phyloP scores from a whole-genome alignment of 2,113 vertebrate species.

The Pseudolaguvia tuberculata region DNA sequence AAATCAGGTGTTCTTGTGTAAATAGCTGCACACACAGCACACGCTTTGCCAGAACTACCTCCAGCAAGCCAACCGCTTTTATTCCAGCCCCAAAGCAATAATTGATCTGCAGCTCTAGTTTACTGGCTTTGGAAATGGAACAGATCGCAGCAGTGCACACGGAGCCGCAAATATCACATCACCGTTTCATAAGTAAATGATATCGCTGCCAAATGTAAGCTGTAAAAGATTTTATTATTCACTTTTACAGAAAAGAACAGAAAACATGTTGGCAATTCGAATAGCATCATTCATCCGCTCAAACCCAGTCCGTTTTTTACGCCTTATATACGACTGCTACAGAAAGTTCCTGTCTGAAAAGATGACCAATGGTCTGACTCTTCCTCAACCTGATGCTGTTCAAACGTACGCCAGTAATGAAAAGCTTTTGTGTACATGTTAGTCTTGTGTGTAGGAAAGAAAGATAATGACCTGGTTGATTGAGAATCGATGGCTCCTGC shows the following conservation, averaged over 20 bases:
- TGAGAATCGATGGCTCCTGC: constrained; percentile 73
- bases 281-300: not conserved
- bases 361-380: not conserved
- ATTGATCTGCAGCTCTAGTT: constrained; percentile 19
- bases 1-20: constrained; percentile 5
- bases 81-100: constrained; percentile 9
- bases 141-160: not conserved
- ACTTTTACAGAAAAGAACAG: not conserved
- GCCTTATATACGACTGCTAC: not conserved
- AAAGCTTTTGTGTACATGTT: constrained; percentile 36
- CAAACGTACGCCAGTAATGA: constrained; percentile 16
- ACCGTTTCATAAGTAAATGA: constrained; percentile 6
- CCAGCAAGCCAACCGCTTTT: constrained; percentile 7
- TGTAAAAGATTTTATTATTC: constrained; percentile 6
- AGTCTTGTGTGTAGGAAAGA: constrained; percentile 30
- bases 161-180: not conserved
- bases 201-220: not conserved
- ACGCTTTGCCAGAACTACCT: constrained; percentile 8
- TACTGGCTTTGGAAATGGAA: constrained; percentile 9
- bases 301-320: not conserved
- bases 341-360: not conserved
- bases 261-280: not conserved
- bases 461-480: constrained; percentile 71
- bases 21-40: not conserved
- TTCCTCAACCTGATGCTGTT: constrained; percentile 12